These are phyloP conservation scores for Bucco capensis DNA, from an alignment of 2,113 vertebrate genomes.

Conservation along the genomic window DNA sequence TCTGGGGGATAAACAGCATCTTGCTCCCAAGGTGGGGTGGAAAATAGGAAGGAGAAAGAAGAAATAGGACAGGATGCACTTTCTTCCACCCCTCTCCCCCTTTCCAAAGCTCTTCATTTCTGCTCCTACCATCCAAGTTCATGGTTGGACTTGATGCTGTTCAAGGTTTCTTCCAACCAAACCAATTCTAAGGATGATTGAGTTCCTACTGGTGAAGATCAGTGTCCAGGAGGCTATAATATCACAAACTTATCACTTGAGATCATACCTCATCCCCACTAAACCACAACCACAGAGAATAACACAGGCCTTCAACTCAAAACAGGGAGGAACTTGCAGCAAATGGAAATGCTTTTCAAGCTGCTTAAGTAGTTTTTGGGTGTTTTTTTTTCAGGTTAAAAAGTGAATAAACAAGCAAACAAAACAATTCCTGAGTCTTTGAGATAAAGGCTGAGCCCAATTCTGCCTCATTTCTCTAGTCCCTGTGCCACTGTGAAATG, in stretches of 20 bases:
- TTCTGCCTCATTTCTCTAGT: not conserved
- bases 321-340: not conserved
- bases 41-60: not conserved
- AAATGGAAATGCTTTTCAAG: not conserved
- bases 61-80: not conserved
- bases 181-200: not conserved
- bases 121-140: not conserved
- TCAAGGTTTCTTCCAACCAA: not conserved
- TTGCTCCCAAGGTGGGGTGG: not conserved
- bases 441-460: not conserved
- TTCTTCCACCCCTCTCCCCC: not conserved
- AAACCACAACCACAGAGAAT: too few species aligned
- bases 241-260: not conserved
- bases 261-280: not conserved
- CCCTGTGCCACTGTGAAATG: not conserved
- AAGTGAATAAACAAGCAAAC: not conserved
- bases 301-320: not conserved
- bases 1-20: not conserved
- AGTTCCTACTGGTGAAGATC: not conserved
- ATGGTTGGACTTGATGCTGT: not conserved
- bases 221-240: not conserved
- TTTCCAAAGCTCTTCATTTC: not conserved
- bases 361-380: too few species aligned
- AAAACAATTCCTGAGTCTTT: not conserved
- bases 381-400: not conserved